Percentiles rank a stretch among this genome's conserved stretches.
Evolutionary conservation across 2,797 vertebrate species (phyloP).

Genomic region (Apogon talboti): DNA sequence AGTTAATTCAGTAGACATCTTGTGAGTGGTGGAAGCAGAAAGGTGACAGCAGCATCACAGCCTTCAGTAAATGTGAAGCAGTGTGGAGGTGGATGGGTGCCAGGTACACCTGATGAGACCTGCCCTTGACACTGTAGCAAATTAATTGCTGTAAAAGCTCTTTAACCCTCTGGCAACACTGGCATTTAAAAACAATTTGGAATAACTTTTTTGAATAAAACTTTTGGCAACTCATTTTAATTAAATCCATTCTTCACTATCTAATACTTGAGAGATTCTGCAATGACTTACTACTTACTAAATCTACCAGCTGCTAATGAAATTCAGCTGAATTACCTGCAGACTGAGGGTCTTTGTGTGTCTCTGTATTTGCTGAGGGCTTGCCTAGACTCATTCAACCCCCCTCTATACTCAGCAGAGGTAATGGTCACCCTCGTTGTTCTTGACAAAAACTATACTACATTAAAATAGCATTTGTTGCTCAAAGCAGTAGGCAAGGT

Average conservation of each 20-base stretch:
- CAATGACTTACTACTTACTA: not conserved
- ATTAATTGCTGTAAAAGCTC: slow-evolving; percentile 3
- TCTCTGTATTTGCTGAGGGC: not conserved
- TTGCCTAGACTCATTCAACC: slow-evolving; percentile 6
- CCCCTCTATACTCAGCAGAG: slow-evolving; percentile 37
- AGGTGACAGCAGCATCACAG: slow-evolving; percentile 11
- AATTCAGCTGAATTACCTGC: not conserved
- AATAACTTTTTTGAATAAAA: not conserved
- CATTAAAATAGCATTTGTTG: slow-evolving; percentile 56
- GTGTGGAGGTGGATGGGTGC: slow-evolving; percentile 7
- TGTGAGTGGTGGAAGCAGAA: slow-evolving; percentile 2
- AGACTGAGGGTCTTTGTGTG: not conserved
- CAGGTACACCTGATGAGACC: slow-evolving; percentile 11
- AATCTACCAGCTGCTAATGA: slow-evolving; percentile 1
- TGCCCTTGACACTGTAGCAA: slow-evolving; percentile 18
- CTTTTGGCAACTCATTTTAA: not conserved
- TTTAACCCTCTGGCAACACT: not conserved
- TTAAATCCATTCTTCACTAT: not conserved
- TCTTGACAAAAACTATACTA: slow-evolving; percentile 35
- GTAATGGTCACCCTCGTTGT: slow-evolving; percentile 19
- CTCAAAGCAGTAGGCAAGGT: slow-evolving; percentile 58
- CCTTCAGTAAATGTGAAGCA: slow-evolving; percentile 24
- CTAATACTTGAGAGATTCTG: not conserved
- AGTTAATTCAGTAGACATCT: slow-evolving; percentile 13
- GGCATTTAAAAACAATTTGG: not conserved